A percentile compares a stretch with the other conserved stretches of the same genome.
phyloP scores from a whole-genome alignment of 2,888 invertebrate genomes.

The Caenorhabditis macrosperma region DNA sequence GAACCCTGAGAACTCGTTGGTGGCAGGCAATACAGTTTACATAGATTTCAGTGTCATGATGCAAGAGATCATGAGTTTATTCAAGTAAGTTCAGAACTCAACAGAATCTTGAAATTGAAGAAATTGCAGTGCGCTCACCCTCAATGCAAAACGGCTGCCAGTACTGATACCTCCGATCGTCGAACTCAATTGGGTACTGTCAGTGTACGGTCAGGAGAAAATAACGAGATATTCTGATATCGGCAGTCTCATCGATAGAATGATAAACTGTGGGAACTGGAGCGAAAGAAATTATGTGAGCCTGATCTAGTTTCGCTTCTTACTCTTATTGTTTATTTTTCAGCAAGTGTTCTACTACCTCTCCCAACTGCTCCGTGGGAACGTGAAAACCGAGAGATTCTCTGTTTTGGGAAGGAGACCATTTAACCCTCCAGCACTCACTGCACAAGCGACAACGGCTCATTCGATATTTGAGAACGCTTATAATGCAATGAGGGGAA shows the following conservation, averaged over 20 bases:
- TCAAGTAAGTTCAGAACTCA: conserved; percentile 12
- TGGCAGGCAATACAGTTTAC: neutral
- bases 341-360: conserved; percentile 57
- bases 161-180: conserved; percentile 29
- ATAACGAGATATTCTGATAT: conserved; percentile 25
- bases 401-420: neutral
- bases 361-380: conserved; percentile 37
- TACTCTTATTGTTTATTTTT: neutral
- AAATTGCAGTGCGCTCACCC: conserved; percentile 37
- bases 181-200: conserved; percentile 30
- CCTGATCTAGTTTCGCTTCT: neutral
- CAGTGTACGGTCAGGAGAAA: conserved; percentile 42
- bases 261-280: conserved; percentile 58
- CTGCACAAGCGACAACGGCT: neutral
- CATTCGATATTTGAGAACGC: conserved; percentile 34
- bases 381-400: neutral
- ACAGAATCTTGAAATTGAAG: neutral
- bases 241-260: conserved; percentile 29
- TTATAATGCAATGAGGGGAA: conserved; percentile 26
- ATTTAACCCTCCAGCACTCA: neutral
- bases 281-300: conserved; percentile 52
- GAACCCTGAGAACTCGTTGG: neutral
- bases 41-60: neutral
- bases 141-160: conserved; percentile 19
- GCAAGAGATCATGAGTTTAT: conserved; percentile 12